Percentiles rank a stretch among this genome's conserved stretches.
Conservation (phyloP, 2,797 vertebrate species). For the Intellagama lesueurii region DNA sequence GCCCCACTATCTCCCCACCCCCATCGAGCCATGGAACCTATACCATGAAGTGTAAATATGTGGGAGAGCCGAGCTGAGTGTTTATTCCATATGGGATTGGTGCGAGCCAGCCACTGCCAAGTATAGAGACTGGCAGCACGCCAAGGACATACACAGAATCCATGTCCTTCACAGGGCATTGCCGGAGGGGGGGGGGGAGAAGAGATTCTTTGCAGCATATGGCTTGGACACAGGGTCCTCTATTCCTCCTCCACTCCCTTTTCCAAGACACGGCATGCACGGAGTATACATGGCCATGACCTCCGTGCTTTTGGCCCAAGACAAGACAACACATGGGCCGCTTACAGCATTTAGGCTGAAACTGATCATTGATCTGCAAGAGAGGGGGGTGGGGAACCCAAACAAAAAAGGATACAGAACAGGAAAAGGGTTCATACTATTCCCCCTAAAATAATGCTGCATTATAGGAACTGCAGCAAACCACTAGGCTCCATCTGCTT, state of each 20-base stretch:
- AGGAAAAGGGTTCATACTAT: too few relatives aligned
- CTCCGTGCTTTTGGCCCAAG: not conserved
- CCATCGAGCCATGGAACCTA: slow-evolving; percentile 38
- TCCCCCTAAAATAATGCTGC: not conserved
- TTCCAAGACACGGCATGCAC: slow-evolving; percentile 14
- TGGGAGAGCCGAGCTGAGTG: slow-evolving; percentile 62
- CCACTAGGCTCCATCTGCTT: not conserved
- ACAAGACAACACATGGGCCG: not conserved
- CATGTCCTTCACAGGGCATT: slow-evolving; percentile 43
- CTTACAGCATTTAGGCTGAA: not conserved
- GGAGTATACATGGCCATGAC: not conserved
- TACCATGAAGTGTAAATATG: slow-evolving; percentile 48
- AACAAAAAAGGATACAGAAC: not conserved
- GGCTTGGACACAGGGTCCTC: slow-evolving; percentile 11
- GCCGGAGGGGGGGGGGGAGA: not conserved
- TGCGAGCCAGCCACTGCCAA: slow-evolving; percentile 62
- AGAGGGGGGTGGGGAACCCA: too few relatives aligned
- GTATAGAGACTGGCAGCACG: slow-evolving; percentile 69
- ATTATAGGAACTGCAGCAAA: not conserved
- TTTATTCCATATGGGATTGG: slow-evolving; percentile 69
- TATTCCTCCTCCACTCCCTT: slow-evolving; percentile 7
- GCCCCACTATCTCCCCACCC: not conserved
- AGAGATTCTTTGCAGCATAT: slow-evolving; percentile 16
- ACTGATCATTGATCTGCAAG: not conserved
- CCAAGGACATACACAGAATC: slow-evolving; percentile 57